Conservation (phyloP, 1,140 invertebrate genomes). For the Drosophila insularis region DNA sequence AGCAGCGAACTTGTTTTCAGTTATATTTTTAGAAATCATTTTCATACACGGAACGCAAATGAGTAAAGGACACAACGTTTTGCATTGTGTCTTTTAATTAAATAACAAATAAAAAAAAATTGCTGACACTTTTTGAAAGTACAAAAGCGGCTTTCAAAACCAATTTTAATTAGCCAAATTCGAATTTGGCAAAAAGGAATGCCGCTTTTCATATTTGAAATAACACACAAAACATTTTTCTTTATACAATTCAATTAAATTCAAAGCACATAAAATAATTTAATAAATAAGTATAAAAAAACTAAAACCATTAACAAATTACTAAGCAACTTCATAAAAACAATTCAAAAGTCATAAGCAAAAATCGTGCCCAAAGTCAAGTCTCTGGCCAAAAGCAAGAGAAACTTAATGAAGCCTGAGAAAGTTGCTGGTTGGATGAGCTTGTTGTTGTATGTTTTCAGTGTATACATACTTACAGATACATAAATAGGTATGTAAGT, state of each 20-base stretch:
- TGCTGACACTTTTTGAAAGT: neutral
- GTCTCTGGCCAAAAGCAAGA: slow-evolving; percentile 42
- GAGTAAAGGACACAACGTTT: neutral
- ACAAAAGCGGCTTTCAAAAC: neutral
- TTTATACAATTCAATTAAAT: slow-evolving; percentile 66
- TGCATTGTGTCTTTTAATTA: neutral
- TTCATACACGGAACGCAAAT: too few species aligned
- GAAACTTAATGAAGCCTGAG: slow-evolving; percentile 79
- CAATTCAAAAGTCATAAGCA: slow-evolving; percentile 73
- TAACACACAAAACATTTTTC: slow-evolving; percentile 43
- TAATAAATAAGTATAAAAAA: slow-evolving; percentile 28
- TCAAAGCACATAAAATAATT: slow-evolving; percentile 48
- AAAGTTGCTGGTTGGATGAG: slow-evolving; percentile 52
- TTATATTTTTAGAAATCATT: slow-evolving; percentile 10
- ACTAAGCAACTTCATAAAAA: slow-evolving; percentile 62
- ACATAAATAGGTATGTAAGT: neutral
- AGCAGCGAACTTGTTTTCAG: slow-evolving; percentile 60
- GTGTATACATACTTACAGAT: neutral
- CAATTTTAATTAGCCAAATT: neutral
- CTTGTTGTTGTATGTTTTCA: slow-evolving; percentile 11
- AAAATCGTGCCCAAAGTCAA: slow-evolving; percentile 64
- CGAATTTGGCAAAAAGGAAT: slow-evolving; percentile 25
- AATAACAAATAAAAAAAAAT: neutral
- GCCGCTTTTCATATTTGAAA: slow-evolving; percentile 31
- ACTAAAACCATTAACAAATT: slow-evolving; percentile 57